Evolutionary conservation across 1,140 invertebrate species (phyloP).

Genomic region (Ceratosolen solmsi): DNA sequence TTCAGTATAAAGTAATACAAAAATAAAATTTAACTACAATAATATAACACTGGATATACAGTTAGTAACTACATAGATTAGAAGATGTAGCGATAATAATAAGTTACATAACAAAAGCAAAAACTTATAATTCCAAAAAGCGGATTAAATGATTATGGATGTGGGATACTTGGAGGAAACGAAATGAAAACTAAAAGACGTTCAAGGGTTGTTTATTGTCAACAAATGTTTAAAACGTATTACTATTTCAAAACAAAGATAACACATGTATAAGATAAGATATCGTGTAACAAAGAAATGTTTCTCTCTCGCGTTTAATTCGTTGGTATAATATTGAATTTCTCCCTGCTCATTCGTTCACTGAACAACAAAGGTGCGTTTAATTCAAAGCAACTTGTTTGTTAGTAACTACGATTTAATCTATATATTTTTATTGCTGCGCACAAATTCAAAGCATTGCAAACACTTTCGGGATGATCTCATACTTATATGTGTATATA

Average conservation of each 20-base stretch:
- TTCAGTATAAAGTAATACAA: not conserved
- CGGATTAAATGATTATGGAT: constrained; percentile 7
- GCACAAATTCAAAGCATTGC: constrained; percentile 8
- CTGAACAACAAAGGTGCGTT: constrained; percentile 30
- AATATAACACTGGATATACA: constrained; percentile 18
- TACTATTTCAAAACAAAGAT: constrained; percentile 36
- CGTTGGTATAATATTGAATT: constrained; percentile 32
- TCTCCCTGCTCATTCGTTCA: not conserved
- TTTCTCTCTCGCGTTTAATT: constrained; percentile 23
- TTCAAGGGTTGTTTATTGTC: constrained; percentile 48
- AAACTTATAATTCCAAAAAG: constrained; percentile 32
- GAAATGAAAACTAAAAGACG: constrained; percentile 58
- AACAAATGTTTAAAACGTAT: constrained; percentile 40
- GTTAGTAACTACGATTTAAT: constrained; percentile 17
- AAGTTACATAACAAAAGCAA: constrained; percentile 11
- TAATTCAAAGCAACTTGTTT: constrained; percentile 28
- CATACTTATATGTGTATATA: not conserved
- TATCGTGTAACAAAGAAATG: constrained; percentile 33
- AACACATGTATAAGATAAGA: constrained; percentile 36
- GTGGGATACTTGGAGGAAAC: constrained; percentile 12
- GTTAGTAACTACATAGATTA: constrained; percentile 45
- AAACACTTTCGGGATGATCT: not conserved
- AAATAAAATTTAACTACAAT: not conserved
- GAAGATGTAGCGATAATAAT: constrained; percentile 20
- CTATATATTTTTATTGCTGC: not conserved